These are phyloP conservation scores for Micrasema minimum DNA, from an alignment of 1,140 invertebrate genomes.

Conservation along the genomic window DNA sequence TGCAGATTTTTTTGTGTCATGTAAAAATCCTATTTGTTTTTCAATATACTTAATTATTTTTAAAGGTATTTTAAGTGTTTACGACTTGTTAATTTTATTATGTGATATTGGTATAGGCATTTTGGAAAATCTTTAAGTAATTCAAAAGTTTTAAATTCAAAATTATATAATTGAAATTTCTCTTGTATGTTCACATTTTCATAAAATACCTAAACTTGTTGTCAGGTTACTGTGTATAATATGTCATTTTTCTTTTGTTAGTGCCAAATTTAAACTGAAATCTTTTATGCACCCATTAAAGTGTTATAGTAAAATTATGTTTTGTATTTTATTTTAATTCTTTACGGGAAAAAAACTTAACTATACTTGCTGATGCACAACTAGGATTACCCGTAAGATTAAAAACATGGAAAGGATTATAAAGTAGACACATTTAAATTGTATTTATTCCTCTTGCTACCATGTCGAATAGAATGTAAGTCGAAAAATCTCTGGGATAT, in stretches of 20 bases:
- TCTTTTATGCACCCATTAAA: constrained; percentile 6
- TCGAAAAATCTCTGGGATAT: no score
- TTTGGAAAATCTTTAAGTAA: background rate
- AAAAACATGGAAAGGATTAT: no score
- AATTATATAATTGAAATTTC: no score
- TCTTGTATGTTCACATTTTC: no score
- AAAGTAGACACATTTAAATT: no score
- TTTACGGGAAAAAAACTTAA: no score
- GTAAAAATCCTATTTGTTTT: background rate
- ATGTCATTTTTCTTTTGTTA: background rate
- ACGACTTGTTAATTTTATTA: background rate
- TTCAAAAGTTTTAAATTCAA: no score
- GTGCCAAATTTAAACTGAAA: constrained; percentile 6
- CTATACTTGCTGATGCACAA: background rate
- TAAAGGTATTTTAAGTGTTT: background rate
- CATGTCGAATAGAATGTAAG: no score
- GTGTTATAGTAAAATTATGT: constrained; percentile 1
- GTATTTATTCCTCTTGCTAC: no score
- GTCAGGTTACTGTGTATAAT: no score
- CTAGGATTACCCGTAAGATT: no score
- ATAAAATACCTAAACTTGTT: background rate
- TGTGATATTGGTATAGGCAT: background rate
- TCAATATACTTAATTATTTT: background rate
- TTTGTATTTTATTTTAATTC: background rate
- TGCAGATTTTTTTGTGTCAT: background rate